Percentiles rank a stretch among this genome's conserved stretches.
phyloP scores from a whole-genome alignment of 2,797 vertebrate species.

The Rhinichthys osculus region DNA sequence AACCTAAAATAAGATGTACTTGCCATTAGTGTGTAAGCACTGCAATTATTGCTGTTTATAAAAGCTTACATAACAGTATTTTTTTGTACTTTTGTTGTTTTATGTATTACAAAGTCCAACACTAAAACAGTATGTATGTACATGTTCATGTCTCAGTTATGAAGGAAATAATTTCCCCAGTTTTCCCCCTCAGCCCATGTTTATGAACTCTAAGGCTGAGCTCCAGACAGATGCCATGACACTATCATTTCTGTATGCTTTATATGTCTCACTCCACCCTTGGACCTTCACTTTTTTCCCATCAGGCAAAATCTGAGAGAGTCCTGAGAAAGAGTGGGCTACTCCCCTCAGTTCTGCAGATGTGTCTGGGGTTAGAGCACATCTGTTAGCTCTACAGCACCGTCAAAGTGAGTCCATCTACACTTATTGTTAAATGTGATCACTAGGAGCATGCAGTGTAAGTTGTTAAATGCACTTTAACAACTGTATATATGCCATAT shows the following conservation, averaged over 20 bases:
- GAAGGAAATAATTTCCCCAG: not conserved
- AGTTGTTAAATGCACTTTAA: not conserved
- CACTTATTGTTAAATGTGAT: constrained; percentile 2
- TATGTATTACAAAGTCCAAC: not conserved
- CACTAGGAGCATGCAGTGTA: not conserved
- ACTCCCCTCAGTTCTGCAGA: constrained; percentile 40
- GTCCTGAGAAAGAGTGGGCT: not conserved
- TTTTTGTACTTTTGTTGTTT: not conserved
- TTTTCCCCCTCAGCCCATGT: not conserved
- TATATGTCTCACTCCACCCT: constrained; percentile 43
- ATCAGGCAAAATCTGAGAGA: constrained; percentile 33
- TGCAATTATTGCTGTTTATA: not conserved
- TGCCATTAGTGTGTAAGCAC: not conserved
- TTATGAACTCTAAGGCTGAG: not conserved
- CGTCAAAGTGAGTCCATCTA: not conserved
- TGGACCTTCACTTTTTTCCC: constrained; percentile 8
- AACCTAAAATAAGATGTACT: not conserved
- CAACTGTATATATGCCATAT: no score
- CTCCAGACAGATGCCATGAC: not conserved
- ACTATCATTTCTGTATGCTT: constrained; percentile 34
- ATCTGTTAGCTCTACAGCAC: constrained; percentile 38
- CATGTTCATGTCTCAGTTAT: not conserved
- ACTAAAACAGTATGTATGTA: not conserved
- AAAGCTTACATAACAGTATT: not conserved
- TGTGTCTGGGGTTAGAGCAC: constrained; percentile 30